Conservation (phyloP, 2,797 vertebrate genomes). For the Danio jaintianensis region DNA sequence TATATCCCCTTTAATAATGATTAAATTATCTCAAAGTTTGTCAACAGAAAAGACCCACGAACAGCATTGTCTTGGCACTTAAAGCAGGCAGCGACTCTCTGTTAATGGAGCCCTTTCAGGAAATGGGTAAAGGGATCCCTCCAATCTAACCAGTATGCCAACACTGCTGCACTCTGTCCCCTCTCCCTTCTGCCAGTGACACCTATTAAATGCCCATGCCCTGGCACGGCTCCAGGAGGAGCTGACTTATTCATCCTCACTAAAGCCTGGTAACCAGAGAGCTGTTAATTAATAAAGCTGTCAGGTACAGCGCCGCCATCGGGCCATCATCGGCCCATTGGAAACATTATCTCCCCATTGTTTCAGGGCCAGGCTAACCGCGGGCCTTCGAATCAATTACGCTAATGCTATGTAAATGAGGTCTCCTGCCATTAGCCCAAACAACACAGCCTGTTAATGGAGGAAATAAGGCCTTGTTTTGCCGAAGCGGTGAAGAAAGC, state of each 20-base stretch:
- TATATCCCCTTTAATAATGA: too few relatives aligned
- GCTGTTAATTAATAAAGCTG: conserved; percentile 87
- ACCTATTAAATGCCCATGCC: conserved; percentile 56
- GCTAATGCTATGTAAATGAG: conserved; percentile 91
- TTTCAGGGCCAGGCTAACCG: conserved; percentile 70
- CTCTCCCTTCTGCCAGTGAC: conserved; percentile 48
- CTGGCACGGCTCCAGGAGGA: conserved; percentile 51
- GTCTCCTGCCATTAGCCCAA: conserved; percentile 81
- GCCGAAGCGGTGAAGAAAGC: conserved; percentile 80
- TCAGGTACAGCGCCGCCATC: conserved; percentile 79
- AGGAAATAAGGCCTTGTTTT: conserved; percentile 81
- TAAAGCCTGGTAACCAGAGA: conserved; percentile 80
- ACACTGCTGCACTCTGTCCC: conserved; percentile 31
- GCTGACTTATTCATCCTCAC: conserved; percentile 63
- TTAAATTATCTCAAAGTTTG: conserved; percentile 11
- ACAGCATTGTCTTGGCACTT: conserved; percentile 47
- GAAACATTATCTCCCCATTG: conserved; percentile 81
- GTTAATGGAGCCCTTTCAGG: conserved; percentile 57
- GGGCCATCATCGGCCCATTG: conserved; percentile 80
- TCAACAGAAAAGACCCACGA: conserved; percentile 11
- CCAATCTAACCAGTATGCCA: conserved; percentile 37
- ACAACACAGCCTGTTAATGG: conserved; percentile 79
- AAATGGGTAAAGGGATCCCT: conserved; percentile 61
- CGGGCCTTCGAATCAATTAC: conserved; percentile 82
- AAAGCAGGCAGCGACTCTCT: conserved; percentile 35